Percentiles rank a stretch among this genome's conserved stretches.
These are phyloP conservation scores for Cathartes aura DNA, from an alignment of 2,113 vertebrate genomes.

Conservation along the genomic window DNA sequence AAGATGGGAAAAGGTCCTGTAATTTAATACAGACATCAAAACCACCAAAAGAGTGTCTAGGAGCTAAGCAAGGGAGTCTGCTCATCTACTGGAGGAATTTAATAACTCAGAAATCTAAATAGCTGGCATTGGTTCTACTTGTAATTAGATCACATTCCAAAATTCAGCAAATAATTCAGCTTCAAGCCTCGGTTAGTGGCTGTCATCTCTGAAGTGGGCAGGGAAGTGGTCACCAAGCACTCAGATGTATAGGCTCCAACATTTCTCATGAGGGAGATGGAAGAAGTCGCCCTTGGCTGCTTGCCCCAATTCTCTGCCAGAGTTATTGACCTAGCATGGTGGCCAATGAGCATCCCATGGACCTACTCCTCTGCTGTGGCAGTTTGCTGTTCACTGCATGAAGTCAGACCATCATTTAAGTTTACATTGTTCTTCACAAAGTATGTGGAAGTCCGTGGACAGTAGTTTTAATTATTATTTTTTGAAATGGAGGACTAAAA, in stretches of 20 bases:
- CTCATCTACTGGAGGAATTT: background rate
- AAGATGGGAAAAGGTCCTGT: background rate
- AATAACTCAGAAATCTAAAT: background rate
- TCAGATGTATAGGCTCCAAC: background rate
- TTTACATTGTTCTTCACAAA: background rate
- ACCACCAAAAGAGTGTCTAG: background rate
- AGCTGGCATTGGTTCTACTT: background rate
- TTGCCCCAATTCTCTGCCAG: background rate
- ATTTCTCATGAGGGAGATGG: background rate
- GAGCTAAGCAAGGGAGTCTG: background rate
- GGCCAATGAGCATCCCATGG: background rate
- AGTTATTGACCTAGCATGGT: background rate
- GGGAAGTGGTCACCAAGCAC: background rate
- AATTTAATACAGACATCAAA: background rate
- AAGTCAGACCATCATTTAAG: background rate
- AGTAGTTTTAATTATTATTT: background rate
- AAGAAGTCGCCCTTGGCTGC: background rate
- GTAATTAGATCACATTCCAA: constrained; percentile 3
- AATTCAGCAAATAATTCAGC: background rate
- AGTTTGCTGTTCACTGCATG: background rate
- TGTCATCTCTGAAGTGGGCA: background rate
- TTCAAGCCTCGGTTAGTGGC: background rate
- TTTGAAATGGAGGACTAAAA: background rate
- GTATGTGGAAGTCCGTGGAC: fast-evolving
- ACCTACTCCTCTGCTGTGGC: background rate